A percentile compares a stretch with the other conserved stretches of the same genome.
phyloP scores from a whole-genome alignment of 2,113 vertebrate species.

The Synchiropus splendidus region DNA sequence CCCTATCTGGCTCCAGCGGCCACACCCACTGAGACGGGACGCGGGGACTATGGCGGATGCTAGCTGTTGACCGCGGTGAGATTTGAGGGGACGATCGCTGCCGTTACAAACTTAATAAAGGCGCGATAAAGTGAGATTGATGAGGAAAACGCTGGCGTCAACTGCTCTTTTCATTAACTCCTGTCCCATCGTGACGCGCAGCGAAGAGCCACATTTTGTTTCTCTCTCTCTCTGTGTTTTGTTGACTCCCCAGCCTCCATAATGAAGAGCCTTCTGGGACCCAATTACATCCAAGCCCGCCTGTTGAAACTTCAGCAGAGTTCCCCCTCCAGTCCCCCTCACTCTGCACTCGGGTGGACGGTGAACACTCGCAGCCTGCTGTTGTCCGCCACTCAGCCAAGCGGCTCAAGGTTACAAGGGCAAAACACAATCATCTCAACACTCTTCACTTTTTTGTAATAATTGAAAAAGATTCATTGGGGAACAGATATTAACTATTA shows the following conservation, averaged over 20 bases:
- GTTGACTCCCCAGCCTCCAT: constrained; percentile 53
- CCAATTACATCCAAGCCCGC: constrained; percentile 72
- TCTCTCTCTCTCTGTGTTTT: constrained; percentile 50
- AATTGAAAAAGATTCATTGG: too few relatives aligned
- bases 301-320: constrained; percentile 62
- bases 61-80: constrained; percentile 45
- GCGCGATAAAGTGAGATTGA: constrained; percentile 59
- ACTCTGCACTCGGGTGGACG: constrained; percentile 45
- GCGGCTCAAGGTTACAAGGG: too few relatives aligned
- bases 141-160: constrained; percentile 61
- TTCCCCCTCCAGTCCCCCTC: constrained; percentile 28
- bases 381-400: too few relatives aligned
- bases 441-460: too few relatives aligned
- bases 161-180: constrained; percentile 71
- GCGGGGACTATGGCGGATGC: constrained; percentile 33
- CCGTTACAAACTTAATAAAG: constrained; percentile 51
- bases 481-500: too few relatives aligned
- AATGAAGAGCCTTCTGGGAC: constrained; percentile 74
- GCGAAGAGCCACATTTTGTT: constrained; percentile 50
- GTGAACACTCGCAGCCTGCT: too few relatives aligned
- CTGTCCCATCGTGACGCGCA: constrained; percentile 50
- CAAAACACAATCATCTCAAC: too few relatives aligned
- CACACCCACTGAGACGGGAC: constrained; percentile 39
- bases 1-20: constrained; percentile 34
- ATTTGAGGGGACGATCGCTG: constrained; percentile 41